Evolutionary conservation across 1,140 invertebrate genomes (phyloP).

Genomic region (Drosophila pruinosa): DNA sequence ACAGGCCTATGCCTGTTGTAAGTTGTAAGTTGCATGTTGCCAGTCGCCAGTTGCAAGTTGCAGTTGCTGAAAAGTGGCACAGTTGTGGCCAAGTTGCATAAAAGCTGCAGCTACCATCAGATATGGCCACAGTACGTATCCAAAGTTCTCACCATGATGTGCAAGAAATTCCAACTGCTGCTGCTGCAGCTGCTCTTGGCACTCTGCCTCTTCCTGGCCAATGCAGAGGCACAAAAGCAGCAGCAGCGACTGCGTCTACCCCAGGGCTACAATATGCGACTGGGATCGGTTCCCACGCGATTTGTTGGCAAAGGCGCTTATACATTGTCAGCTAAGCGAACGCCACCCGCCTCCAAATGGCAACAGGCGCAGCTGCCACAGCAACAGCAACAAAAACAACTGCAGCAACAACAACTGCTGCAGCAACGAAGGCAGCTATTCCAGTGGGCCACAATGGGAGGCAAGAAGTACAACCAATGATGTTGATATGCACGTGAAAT

Average conservation of each 20-base stretch:
- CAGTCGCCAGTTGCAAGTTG: neutral
- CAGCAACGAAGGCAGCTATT: conserved; percentile 20
- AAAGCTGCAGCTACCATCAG: conserved; percentile 32
- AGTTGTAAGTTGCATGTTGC: neutral
- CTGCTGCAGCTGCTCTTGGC: neutral
- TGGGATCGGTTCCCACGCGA: conserved; percentile 10
- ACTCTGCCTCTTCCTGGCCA: neutral
- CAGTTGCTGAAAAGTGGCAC: conserved; percentile 28
- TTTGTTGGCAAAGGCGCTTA: conserved; percentile 53
- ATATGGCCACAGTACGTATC: conserved; percentile 24
- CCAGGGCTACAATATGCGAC: conserved; percentile 27
- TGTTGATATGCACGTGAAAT: conserved; percentile 25
- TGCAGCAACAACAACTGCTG: neutral
- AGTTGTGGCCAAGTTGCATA: conserved; percentile 32
- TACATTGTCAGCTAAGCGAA: conserved; percentile 27
- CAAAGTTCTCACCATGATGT: conserved; percentile 58
- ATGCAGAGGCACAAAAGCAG: neutral
- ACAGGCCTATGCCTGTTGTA: neutral
- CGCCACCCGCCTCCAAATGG: neutral
- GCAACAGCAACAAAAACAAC: neutral
- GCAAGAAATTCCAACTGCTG: conserved; percentile 24
- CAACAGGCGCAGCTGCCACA: neutral
- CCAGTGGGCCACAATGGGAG: conserved; percentile 39
- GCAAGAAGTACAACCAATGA: conserved; percentile 24
- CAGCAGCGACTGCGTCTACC: conserved; percentile 26